phyloP scores from a whole-genome alignment of 2,797 vertebrate species.

The Arrhamphus sclerolepis region DNA sequence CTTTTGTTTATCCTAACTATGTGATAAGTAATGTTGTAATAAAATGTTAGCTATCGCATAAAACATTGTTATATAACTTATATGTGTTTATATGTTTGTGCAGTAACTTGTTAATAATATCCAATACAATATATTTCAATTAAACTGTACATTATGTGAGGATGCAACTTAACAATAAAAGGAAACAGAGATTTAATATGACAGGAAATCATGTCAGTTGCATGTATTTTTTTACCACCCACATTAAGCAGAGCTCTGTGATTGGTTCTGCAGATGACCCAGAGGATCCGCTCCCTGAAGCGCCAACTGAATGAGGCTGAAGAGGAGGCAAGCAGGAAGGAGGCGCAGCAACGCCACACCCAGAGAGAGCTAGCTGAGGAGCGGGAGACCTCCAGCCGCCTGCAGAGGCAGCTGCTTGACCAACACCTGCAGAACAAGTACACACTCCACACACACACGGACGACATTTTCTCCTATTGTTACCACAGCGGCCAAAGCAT shows the following conservation, averaged over 20 bases:
- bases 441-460: neutral
- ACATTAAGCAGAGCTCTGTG: slow-evolving; percentile 7
- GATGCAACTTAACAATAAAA: neutral
- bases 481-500: too few species aligned
- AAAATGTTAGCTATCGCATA: too few species aligned
- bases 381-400: slow-evolving; percentile 71
- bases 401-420: slow-evolving; percentile 81
- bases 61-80: too few species aligned
- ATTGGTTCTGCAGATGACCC: slow-evolving; percentile 73
- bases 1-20: too few species aligned
- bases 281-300: slow-evolving; percentile 82
- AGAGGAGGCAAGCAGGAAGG: slow-evolving; percentile 78
- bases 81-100: too few species aligned
- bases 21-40: too few species aligned
- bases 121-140: too few species aligned
- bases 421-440: slow-evolving; percentile 79
- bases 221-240: neutral
- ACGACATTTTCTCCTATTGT: neutral
- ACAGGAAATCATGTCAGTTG: neutral
- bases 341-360: slow-evolving; percentile 72
- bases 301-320: slow-evolving; percentile 83
- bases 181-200: neutral
- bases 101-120: too few species aligned
- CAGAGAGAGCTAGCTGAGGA: slow-evolving; percentile 83
- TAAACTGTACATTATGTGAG: too few species aligned